Percentiles rank a stretch among this genome's conserved stretches.
Conservation (phyloP, 2,113 vertebrate genomes). For the Vireo altiloquus region DNA sequence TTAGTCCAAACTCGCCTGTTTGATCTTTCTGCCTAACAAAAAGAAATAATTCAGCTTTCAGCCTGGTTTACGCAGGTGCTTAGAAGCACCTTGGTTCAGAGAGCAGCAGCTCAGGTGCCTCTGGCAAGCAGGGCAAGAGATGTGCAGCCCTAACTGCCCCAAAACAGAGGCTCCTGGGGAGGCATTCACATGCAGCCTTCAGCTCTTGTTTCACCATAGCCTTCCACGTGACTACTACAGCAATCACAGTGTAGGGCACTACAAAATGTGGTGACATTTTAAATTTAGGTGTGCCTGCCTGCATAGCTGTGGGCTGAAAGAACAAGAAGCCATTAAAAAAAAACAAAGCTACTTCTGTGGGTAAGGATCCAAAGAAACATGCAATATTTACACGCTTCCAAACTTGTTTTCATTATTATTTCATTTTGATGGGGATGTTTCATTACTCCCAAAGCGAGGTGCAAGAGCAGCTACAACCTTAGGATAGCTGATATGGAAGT, state of each 20-base stretch:
- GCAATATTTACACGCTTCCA: background rate
- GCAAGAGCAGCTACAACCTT: background rate
- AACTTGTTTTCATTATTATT: background rate
- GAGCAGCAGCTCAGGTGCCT: background rate
- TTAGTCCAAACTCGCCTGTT: constrained; percentile 47
- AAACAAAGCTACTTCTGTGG: background rate
- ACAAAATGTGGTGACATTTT: background rate
- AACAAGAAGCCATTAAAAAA: background rate
- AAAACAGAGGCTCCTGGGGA: background rate
- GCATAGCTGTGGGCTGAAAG: background rate
- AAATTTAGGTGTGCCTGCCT: background rate
- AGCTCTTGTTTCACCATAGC: background rate
- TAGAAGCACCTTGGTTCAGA: background rate
- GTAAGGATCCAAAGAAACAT: background rate
- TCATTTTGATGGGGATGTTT: background rate
- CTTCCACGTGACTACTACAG: fast-evolving
- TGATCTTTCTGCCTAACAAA: constrained; percentile 19
- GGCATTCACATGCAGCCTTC: background rate
- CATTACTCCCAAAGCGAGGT: background rate
- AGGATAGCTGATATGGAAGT: background rate
- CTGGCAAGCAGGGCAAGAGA: background rate
- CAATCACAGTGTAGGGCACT: background rate
- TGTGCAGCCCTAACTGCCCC: background rate
- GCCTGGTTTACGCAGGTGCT: background rate
- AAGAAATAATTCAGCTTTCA: constrained; percentile 13